Conservation (phyloP, 2,888 invertebrate genomes). For the Drosophila vallismaia region DNA sequence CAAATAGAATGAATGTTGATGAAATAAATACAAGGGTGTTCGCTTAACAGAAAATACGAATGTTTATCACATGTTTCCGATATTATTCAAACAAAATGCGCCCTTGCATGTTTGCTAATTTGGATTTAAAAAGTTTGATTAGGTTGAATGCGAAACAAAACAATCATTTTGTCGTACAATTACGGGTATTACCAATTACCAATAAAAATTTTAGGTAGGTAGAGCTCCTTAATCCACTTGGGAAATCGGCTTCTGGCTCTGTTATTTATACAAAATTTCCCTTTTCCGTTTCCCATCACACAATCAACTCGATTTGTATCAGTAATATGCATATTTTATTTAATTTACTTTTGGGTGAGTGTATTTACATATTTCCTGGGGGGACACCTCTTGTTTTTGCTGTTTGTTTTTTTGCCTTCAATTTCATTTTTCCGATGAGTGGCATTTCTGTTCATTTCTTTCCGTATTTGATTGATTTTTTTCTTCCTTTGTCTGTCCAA, state of each 20-base stretch:
- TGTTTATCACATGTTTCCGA: constrained; percentile 8
- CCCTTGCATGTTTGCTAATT: constrained; percentile 32
- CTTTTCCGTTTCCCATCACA: constrained; percentile 16
- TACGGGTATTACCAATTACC: too few relatives aligned
- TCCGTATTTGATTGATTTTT: constrained; percentile 39
- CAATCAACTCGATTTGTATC: not conserved
- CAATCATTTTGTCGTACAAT: not conserved
- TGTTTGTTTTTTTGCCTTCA: constrained; percentile 16
- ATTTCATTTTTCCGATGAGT: constrained; percentile 9
- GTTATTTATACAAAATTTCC: constrained; percentile 10
- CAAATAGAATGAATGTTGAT: constrained; percentile 9
- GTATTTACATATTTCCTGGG: constrained; percentile 27
- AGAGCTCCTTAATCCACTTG: not conserved
- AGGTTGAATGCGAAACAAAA: not conserved
- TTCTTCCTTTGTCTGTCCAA: not conserved
- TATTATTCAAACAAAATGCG: not conserved
- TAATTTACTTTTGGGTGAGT: constrained; percentile 17
- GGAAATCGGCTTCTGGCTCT: constrained; percentile 3
- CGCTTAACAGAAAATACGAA: not conserved
- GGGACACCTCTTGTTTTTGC: constrained; percentile 14
- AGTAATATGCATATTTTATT: constrained; percentile 36
- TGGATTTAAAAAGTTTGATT: not conserved
- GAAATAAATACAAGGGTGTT: constrained; percentile 7
- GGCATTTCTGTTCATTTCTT: constrained; percentile 7
- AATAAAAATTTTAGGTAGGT: not conserved